These are phyloP conservation scores for Otis tarda DNA, from an alignment of 2,113 vertebrate species.

Conservation along the genomic window DNA sequence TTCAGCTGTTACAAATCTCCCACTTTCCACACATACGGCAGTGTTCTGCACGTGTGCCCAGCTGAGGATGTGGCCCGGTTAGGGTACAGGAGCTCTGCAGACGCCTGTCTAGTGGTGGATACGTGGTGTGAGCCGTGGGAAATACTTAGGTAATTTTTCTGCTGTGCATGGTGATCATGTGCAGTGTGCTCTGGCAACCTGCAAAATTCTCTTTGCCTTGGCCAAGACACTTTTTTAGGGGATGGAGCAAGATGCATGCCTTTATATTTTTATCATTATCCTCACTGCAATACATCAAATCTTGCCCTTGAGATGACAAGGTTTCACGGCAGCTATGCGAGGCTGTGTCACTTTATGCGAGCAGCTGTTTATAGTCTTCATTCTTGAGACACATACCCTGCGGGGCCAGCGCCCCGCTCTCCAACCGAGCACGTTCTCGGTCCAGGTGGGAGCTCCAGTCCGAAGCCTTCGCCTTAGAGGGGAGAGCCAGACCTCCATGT, in stretches of 20 bases:
- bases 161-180: neutral
- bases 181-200: neutral
- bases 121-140: neutral
- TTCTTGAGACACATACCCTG: neutral
- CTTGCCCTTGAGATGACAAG: conserved; percentile 29
- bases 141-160: neutral
- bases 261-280: conserved; percentile 38
- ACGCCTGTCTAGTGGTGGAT: neutral
- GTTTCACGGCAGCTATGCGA: neutral
- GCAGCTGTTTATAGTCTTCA: conserved; percentile 19
- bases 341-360: neutral
- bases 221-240: neutral
- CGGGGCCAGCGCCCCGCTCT: neutral
- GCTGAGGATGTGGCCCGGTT: neutral
- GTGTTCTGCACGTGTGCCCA: neutral
- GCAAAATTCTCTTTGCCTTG: neutral
- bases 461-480: neutral
- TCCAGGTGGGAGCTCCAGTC: neutral
- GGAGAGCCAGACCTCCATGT: neutral
- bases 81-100: neutral
- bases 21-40: neutral
- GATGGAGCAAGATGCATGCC: neutral
- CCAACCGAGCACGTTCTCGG: neutral
- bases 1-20: neutral
- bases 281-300: conserved; percentile 8